A percentile compares a stretch with the other conserved stretches of the same genome.
These are phyloP conservation scores for Folsomia candida DNA, from an alignment of 2,888 invertebrate species.

Conservation along the genomic window DNA sequence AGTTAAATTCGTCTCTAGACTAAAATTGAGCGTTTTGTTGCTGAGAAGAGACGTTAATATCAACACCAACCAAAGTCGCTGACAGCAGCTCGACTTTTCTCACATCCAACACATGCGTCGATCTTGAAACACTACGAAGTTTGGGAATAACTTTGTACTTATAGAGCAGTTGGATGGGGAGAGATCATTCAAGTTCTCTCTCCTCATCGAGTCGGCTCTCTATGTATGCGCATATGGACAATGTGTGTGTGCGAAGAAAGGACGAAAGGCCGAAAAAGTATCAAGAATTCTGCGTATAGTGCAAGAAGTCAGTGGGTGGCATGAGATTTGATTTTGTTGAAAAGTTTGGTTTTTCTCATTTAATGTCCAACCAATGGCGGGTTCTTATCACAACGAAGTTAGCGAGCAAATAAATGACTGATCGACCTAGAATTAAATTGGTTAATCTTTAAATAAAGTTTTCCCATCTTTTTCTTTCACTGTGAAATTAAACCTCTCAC, in stretches of 20 bases:
- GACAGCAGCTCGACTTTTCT: background rate
- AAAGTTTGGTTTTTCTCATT: constrained; percentile 10
- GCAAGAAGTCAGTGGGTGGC: constrained; percentile 12
- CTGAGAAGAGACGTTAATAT: background rate
- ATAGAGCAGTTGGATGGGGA: background rate
- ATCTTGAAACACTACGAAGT: background rate
- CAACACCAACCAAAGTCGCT: background rate
- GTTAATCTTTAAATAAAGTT: background rate
- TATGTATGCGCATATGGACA: background rate
- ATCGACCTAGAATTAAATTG: background rate
- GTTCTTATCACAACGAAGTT: background rate
- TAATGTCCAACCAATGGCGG: background rate
- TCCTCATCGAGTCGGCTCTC: background rate
- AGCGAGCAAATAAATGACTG: background rate
- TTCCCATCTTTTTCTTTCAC: background rate
- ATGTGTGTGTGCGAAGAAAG: background rate
- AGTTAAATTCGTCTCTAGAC: background rate
- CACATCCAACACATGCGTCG: background rate
- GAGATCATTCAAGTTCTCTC: background rate
- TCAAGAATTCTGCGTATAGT: background rate
- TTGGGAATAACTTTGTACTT: background rate
- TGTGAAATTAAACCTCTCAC: background rate
- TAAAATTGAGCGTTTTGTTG: background rate
- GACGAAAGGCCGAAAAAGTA: no score
- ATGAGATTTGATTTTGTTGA: constrained; percentile 16